These are phyloP conservation scores for Luperina testacea DNA, from an alignment of 2,888 invertebrate genomes.

Conservation along the genomic window DNA sequence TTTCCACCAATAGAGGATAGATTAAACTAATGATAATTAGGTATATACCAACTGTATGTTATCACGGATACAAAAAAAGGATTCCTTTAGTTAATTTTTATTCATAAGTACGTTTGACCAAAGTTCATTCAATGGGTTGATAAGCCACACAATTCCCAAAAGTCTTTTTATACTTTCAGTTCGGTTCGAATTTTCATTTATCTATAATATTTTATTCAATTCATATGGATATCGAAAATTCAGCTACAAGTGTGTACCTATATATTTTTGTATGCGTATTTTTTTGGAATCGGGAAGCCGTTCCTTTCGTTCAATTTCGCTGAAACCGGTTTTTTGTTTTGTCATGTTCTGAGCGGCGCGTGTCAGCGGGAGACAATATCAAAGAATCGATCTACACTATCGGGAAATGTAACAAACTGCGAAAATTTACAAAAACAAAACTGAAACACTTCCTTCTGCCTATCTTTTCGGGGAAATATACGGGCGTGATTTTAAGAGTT, in stretches of 20 bases:
- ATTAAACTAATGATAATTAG: neutral
- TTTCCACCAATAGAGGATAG: neutral
- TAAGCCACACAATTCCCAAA: conserved; percentile 5
- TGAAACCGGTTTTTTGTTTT: conserved; percentile 40
- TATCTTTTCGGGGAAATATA: neutral
- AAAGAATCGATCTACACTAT: conserved; percentile 44
- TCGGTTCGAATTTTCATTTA: conserved; percentile 6
- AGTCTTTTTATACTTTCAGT: conserved; percentile 9
- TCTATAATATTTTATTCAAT: conserved; percentile 25
- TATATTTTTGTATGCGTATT: conserved; percentile 1
- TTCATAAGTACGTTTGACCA: neutral
- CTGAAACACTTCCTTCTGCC: neutral
- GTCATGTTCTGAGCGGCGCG: conserved; percentile 30
- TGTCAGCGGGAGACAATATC: conserved; percentile 48
- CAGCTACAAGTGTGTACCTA: neutral
- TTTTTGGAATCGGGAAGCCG: neutral
- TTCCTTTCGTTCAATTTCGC: conserved; percentile 15
- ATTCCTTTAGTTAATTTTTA: neutral
- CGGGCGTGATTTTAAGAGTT: neutral
- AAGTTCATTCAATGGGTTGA: neutral
- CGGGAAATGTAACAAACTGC: conserved; percentile 26
- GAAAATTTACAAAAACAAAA: conserved; percentile 22
- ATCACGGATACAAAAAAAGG: neutral
- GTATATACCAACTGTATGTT: neutral
- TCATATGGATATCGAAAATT: neutral